Evolutionary conservation across 2,113 vertebrate species (phyloP).

Genomic region (Mungos mungo): DNA sequence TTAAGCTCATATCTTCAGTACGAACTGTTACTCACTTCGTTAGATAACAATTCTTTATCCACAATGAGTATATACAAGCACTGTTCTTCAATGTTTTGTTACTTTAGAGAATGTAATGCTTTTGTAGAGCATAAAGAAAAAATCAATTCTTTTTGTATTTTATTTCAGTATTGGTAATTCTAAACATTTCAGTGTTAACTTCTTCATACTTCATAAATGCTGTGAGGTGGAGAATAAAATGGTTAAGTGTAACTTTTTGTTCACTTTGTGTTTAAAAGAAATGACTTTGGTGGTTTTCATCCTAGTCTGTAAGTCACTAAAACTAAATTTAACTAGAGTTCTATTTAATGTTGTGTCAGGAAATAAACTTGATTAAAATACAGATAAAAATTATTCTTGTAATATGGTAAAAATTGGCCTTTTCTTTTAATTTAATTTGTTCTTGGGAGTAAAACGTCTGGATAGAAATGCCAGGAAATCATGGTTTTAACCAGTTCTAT

Average conservation of each 20-base stretch:
- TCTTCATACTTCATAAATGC: constrained; percentile 4
- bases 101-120: not conserved
- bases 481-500: constrained; percentile 11
- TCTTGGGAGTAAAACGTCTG: not conserved
- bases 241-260: not conserved
- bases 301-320: not conserved
- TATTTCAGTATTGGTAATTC: not conserved
- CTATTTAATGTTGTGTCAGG: not conserved
- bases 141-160: not conserved
- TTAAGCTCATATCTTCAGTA: not conserved
- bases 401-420: not conserved
- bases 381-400: not conserved
- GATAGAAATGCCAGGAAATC: constrained; percentile 2
- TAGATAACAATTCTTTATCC: not conserved
- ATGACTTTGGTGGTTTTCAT: not conserved
- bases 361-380: not conserved
- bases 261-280: not conserved
- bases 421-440: not conserved
- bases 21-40: not conserved
- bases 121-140: not conserved
- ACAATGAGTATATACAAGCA: not conserved
- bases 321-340: not conserved
- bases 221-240: not conserved
- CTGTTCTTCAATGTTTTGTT: not conserved
- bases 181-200: not conserved